These are phyloP conservation scores for Poicephalus gulielmi DNA, from an alignment of 2,113 vertebrate species.

Conservation along the genomic window DNA sequence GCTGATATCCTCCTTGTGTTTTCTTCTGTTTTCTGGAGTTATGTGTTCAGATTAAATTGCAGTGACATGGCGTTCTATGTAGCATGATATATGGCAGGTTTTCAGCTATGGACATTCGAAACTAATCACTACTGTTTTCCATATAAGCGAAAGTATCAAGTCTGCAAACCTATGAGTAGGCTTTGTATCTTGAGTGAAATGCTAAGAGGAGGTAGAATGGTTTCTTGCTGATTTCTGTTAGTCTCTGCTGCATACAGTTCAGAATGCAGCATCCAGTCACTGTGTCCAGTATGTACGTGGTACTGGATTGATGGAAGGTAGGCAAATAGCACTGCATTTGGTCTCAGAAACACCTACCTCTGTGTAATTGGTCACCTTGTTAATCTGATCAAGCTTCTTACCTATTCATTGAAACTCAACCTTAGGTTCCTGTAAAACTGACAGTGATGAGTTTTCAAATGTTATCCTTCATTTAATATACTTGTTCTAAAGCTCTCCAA, in stretches of 20 bases:
- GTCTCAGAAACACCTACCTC: neutral
- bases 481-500: neutral
- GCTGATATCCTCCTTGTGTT: no score
- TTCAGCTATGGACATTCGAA: neutral
- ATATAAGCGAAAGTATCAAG: neutral
- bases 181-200: neutral
- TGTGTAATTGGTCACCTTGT: fast-evolving
- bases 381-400: neutral
- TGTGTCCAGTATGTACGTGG: fast-evolving
- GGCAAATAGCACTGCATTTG: neutral
- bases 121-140: neutral
- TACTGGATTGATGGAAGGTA: no score
- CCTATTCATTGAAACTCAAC: neutral
- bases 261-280: no score
- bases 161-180: neutral
- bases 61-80: neutral
- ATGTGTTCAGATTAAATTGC: neutral
- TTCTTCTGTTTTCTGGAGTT: neutral
- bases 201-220: neutral
- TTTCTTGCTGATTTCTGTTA: neutral
- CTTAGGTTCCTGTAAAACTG: neutral
- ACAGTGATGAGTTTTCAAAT: neutral
- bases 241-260: neutral
- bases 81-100: neutral
- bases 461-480: neutral